Evolutionary conservation across 2,888 invertebrate genomes (phyloP).

Genomic region (Branchipolynoe longqiensis): DNA sequence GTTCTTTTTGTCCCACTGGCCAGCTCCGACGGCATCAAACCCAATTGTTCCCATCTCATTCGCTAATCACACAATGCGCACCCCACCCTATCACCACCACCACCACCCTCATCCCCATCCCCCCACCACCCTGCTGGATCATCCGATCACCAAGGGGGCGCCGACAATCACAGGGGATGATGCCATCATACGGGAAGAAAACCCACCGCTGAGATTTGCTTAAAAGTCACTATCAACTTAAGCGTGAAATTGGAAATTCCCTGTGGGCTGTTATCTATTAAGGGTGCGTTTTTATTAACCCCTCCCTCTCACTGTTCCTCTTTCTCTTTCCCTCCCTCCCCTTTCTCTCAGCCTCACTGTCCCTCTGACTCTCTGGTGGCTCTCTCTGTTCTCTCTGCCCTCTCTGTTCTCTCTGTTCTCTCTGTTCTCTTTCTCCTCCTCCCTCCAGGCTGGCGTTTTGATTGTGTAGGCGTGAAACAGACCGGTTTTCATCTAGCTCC

Average conservation of each 20-base stretch:
- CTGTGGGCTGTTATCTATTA: slow-evolving; percentile 52
- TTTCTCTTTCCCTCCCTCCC: too few relatives aligned
- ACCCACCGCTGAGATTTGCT: slow-evolving; percentile 20
- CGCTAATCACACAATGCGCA: slow-evolving; percentile 1
- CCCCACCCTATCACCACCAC: not conserved
- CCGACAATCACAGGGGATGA: too few relatives aligned
- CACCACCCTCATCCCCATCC: too few relatives aligned
- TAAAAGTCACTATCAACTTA: slow-evolving; percentile 46
- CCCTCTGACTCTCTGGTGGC: too few relatives aligned
- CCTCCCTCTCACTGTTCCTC: too few relatives aligned
- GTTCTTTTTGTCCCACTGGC: not conserved
- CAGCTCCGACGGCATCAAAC: slow-evolving; percentile 28
- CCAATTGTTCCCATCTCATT: not conserved
- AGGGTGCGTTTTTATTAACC: too few relatives aligned
- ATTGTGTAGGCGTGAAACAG: slow-evolving; percentile 38
- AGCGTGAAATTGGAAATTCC: slow-evolving; percentile 56
- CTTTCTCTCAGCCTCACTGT: too few relatives aligned
- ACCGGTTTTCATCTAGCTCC: not conserved
- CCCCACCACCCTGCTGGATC: too few relatives aligned
- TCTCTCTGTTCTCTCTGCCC: too few relatives aligned
- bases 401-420: too few relatives aligned
- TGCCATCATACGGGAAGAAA: too few relatives aligned
- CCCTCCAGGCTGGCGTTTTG: not conserved
- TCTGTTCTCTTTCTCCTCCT: slow-evolving; percentile 9
- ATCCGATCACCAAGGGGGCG: too few relatives aligned